Percentiles rank a stretch among this genome's conserved stretches.
phyloP scores from a whole-genome alignment of 1,140 invertebrate species.

The Teleogryllus occipitalis region DNA sequence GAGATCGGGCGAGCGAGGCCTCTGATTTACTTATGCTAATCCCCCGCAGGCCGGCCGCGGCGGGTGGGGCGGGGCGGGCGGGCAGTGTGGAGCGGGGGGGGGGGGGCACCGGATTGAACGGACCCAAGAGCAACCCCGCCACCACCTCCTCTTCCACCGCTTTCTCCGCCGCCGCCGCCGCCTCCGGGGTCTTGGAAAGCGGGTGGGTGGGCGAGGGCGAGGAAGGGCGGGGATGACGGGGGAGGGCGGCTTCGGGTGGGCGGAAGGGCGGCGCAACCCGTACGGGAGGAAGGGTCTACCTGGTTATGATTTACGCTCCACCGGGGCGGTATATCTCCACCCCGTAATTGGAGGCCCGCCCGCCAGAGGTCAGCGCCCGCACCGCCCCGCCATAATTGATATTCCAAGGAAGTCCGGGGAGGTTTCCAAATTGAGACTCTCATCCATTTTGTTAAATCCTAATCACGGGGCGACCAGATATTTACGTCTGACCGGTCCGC shows the following conservation, averaged over 20 bases:
- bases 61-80: no score
- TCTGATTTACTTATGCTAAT: background rate
- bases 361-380: constrained; percentile 1
- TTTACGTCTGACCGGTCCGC: background rate
- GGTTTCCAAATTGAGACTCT: background rate
- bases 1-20: background rate
- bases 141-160: no score
- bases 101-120: no score
- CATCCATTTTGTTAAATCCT: constrained; percentile 5
- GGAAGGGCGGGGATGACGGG: background rate
- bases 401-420: constrained; percentile 3
- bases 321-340: background rate
- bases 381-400: background rate
- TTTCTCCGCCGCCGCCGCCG: no score
- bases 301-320: background rate
- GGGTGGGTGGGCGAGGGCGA: no score
- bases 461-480: background rate
- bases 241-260: background rate
- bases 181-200: no score
- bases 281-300: background rate
- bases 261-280: background rate
- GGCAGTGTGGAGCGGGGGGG: no score
- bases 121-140: no score
- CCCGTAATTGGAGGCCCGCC: background rate
- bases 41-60: no score